A percentile compares a stretch with the other conserved stretches of the same genome.
phyloP scores from a whole-genome alignment of 2,113 vertebrate species.

The Climacteris rufus region DNA sequence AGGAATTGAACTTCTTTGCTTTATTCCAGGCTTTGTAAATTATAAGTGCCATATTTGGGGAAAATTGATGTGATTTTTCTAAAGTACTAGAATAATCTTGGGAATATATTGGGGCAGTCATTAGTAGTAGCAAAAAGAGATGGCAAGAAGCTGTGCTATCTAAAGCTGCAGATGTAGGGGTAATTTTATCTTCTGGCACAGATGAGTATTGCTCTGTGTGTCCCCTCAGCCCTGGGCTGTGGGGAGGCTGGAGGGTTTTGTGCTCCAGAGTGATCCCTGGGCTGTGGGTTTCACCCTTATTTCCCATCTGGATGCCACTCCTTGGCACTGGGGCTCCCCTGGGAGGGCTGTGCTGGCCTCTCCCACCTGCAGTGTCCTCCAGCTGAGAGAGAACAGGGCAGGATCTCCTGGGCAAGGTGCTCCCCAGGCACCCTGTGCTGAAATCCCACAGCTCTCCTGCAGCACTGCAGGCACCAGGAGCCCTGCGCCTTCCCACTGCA shows the following conservation, averaged over 20 bases:
- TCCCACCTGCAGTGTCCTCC: not conserved
- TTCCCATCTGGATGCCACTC: fast-evolving
- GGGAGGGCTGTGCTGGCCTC: not conserved
- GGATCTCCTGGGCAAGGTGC: not conserved
- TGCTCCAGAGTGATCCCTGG: not conserved
- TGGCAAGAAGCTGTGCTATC: not conserved
- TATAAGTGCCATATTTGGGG: not conserved
- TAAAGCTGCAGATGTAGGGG: not conserved
- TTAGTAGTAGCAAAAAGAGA: not conserved
- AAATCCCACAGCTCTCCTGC: not conserved
- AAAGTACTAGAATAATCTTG: not conserved
- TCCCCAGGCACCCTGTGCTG: no score
- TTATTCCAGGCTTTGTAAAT: slow-evolving; percentile 8
- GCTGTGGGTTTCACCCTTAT: fast-evolving
- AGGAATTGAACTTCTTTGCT: not conserved
- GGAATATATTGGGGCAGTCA: not conserved
- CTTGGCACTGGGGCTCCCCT: not conserved
- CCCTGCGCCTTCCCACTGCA: not conserved
- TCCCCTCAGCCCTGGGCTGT: not conserved
- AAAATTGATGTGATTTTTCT: not conserved
- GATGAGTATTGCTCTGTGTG: not conserved
- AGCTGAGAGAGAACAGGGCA: not conserved
- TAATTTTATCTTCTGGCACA: not conserved
- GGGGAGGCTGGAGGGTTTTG: not conserved
- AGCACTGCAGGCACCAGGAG: not conserved